phyloP scores from a whole-genome alignment of 2,888 invertebrate species.

The Melieria omissa region DNA sequence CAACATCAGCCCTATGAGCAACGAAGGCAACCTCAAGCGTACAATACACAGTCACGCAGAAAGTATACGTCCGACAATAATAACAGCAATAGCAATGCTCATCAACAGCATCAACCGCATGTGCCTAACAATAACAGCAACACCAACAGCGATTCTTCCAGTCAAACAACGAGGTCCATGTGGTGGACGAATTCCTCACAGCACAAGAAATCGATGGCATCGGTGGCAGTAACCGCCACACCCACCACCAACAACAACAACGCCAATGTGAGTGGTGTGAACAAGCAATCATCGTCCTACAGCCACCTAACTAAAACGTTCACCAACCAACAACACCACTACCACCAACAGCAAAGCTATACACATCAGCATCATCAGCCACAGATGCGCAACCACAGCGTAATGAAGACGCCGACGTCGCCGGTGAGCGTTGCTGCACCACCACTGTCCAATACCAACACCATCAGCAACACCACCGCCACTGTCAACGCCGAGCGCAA shows the following conservation, averaged over 20 bases:
- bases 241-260: slow-evolving; percentile 65
- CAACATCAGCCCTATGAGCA: slow-evolving; percentile 46
- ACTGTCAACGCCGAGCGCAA: slow-evolving; percentile 68
- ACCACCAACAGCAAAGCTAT: slow-evolving; percentile 62
- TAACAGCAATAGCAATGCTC: slow-evolving; percentile 17
- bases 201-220: slow-evolving; percentile 67
- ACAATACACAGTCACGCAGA: slow-evolving; percentile 51
- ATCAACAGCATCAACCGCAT: slow-evolving; percentile 44
- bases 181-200: slow-evolving; percentile 66
- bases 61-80: slow-evolving; percentile 51
- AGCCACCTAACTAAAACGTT: slow-evolving; percentile 56
- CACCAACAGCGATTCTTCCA: slow-evolving; percentile 52
- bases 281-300: slow-evolving; percentile 60
- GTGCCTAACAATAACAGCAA: slow-evolving; percentile 43
- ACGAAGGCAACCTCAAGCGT: slow-evolving; percentile 45
- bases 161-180: slow-evolving; percentile 63
- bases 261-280: slow-evolving; percentile 52
- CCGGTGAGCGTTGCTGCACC: slow-evolving; percentile 51
- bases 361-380: slow-evolving; percentile 48
- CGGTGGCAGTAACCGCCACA: slow-evolving; percentile 65
- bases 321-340: slow-evolving; percentile 57
- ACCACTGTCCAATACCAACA: slow-evolving; percentile 30
- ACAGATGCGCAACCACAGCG: slow-evolving; percentile 62
- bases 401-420: slow-evolving; percentile 64
- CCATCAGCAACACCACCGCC: slow-evolving; percentile 65